Conservation (phyloP, 2,797 vertebrate genomes). For the Tapera naevia region DNA sequence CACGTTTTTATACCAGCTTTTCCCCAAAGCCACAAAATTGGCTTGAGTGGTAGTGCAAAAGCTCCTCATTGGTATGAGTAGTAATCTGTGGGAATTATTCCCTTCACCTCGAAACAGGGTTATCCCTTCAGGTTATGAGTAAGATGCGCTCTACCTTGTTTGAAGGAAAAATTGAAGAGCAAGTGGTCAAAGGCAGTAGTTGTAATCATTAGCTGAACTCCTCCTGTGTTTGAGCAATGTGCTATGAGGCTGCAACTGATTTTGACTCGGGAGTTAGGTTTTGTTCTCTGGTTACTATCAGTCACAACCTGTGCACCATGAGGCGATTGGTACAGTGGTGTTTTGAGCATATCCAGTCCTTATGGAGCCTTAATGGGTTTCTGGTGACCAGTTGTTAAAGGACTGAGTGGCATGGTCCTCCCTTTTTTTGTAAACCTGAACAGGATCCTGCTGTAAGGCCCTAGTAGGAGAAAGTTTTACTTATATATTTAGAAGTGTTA, state of each 20-base stretch:
- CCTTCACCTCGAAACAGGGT: background rate
- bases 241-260: background rate
- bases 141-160: background rate
- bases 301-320: background rate
- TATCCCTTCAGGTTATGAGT: background rate
- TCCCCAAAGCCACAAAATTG: background rate
- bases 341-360: background rate
- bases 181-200: background rate
- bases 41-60: background rate
- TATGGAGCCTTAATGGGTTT: background rate
- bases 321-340: background rate
- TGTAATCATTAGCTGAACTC: background rate
- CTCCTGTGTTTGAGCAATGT: background rate
- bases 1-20: background rate
- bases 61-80: background rate
- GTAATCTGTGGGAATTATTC: background rate
- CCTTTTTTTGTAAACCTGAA: background rate
- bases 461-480: background rate
- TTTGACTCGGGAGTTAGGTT: accelerated
- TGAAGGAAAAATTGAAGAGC: background rate
- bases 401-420: background rate
- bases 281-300: background rate
- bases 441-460: background rate
- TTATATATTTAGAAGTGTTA: background rate
- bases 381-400: background rate